Conservation (phyloP, 2,888 invertebrate species). For the Campoletis raptor region DNA sequence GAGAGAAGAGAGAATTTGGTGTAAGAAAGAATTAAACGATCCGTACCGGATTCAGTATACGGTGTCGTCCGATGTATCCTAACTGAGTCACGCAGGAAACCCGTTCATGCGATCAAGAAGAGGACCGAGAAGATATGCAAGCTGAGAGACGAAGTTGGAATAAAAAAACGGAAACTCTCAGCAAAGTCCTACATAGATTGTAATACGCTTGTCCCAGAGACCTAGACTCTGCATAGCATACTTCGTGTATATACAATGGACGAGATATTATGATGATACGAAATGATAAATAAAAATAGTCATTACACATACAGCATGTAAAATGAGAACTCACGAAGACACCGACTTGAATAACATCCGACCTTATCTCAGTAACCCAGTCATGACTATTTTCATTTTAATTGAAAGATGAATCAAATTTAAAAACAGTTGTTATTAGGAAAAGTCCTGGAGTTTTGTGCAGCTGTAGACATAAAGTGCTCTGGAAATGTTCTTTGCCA, state of each 20-base stretch:
- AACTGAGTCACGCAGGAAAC: constrained; percentile 21
- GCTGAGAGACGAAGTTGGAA: constrained; percentile 18
- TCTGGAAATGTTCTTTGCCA: not conserved
- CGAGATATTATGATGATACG: constrained; percentile 5
- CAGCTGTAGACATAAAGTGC: not conserved
- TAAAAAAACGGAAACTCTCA: constrained; percentile 54
- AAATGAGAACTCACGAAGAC: constrained; percentile 10
- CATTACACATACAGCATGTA: not conserved
- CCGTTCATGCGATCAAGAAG: constrained; percentile 46
- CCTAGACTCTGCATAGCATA: constrained; percentile 21
- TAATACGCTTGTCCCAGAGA: constrained; percentile 43
- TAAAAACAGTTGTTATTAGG: not conserved
- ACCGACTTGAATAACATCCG: constrained; percentile 11
- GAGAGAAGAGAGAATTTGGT: not conserved
- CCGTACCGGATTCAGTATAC: constrained; percentile 62
- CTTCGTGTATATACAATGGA: constrained; percentile 15
- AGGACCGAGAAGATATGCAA: constrained; percentile 33
- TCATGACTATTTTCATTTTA: not conserved
- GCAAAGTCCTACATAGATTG: constrained; percentile 57
- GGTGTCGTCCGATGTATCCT: constrained; percentile 53
- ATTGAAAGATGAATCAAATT: not conserved
- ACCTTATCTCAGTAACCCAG: constrained; percentile 20
- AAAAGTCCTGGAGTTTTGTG: not conserved
- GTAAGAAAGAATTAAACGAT: constrained; percentile 13
- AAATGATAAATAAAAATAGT: constrained; percentile 43